Evolutionary conservation across 2,797 vertebrate genomes (phyloP), one percentile per base, ranked within the genome.

Genomic region (Lerista edwardsae): DNA sequence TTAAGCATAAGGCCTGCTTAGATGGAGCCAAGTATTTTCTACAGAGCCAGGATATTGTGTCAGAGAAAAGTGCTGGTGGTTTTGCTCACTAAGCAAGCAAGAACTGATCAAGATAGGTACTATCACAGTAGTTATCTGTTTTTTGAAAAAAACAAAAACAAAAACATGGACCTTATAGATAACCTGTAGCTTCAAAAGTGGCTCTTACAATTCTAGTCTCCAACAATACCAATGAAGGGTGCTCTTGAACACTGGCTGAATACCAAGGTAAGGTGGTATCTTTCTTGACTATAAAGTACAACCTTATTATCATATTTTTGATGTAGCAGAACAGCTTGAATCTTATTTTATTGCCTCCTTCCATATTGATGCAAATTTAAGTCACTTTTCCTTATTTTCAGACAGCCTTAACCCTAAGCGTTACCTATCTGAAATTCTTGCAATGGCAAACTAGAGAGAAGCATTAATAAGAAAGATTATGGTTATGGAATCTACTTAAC

Each of bases 221-320:
- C 9, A 23, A 14, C 41, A 29, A 31, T 75, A 69, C 34, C 67
- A 47, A 87, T 91, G 68, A 61, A 69, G 84, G 82, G 61, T 77
- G 69, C 64, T 82, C 75, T 88, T 88, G 84, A 92, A 87, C 82
- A 84, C 68, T 68, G 78, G 74, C 84, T 87, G 44, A 88, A 88
- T 72, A 86, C 84, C 80, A 90, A 90, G 74, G 78, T 89, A 87
- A 3, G 85, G 75, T 57, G 67, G 87, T 92, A 29, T 61, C 87
- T 88, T 92, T 92, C 82, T 68, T 88, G 84, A 89, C 90, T 91
- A 90, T 84, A 25, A 0, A 83, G 86, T 79, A 65, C 80, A 84
- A 85, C 76, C 29, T 55, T 82, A 92, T 92, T 93, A 90, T 67
- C 89, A 88, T 86, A 84, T 74, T 85, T 93, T 86, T 93, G 87